These are phyloP conservation scores for Himalopsyche anomala DNA, from an alignment of 2,888 invertebrate species.

Conservation along the genomic window DNA sequence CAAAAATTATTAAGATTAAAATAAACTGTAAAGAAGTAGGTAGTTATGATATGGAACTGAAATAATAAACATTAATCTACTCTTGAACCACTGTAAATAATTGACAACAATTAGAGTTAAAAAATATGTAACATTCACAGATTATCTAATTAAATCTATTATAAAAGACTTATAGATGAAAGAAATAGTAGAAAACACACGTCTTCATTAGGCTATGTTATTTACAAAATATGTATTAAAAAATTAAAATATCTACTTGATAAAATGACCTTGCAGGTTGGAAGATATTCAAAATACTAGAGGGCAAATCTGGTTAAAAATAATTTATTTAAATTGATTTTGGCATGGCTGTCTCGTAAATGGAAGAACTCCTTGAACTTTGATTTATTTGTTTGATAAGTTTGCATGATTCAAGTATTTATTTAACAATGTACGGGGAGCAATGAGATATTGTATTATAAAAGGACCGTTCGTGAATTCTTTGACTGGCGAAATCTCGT, in stretches of 20 bases:
- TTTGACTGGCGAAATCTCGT: slow-evolving; percentile 29
- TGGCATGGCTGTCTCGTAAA: slow-evolving; percentile 35
- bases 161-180: slow-evolving; percentile 15
- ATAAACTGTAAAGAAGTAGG: too few species aligned
- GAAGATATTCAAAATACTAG: slow-evolving; percentile 24
- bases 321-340: slow-evolving; percentile 22
- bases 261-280: slow-evolving; percentile 15
- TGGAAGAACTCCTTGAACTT: slow-evolving; percentile 35
- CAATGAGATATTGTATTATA: slow-evolving; percentile 5
- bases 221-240: slow-evolving; percentile 3
- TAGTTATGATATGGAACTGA: too few species aligned
- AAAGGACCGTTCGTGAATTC: not conserved
- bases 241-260: slow-evolving; percentile 32
- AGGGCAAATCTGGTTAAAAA: slow-evolving; percentile 6
- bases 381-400: not conserved
- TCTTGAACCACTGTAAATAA: slow-evolving; percentile 31
- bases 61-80: not conserved
- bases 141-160: slow-evolving; percentile 3
- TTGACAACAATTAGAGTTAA: slow-evolving; percentile 31
- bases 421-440: not conserved
- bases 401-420: not conserved
- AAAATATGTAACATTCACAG: slow-evolving; percentile 12
- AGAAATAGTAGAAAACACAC: slow-evolving; percentile 3
- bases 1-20: too few species aligned
- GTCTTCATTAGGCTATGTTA: slow-evolving; percentile 8